Base-by-base conservation (phyloP, 2,888 invertebrate species). In the Yponomeuta evonymella region DNA sequence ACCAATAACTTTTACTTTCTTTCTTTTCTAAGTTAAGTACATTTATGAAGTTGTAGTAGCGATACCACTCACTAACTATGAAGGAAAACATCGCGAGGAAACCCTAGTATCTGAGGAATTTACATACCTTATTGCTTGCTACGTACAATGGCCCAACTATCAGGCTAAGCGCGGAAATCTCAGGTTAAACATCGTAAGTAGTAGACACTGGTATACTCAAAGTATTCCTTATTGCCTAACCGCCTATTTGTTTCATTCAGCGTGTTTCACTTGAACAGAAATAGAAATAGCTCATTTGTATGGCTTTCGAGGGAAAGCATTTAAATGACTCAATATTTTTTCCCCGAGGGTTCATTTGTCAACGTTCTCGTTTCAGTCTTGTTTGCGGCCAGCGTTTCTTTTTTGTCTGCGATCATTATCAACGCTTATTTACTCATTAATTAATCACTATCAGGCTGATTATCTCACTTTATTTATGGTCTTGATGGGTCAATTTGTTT, bases 351-450 rank as follows among this genome's bases (percentile, higher is more conserved):
- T 79, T 82, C 88, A 88, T 90, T 89, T 87, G 85, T 88, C 85
- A 86, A 48, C 75, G 73, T 73, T 75, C 67, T 67, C 72, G 74
- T 73, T 76, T 72, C 72, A 73, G 72, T 72, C 74, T 75, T 76
- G 75, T 74, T 74, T 77, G 75, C 73, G 74, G 75, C 68, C 79
- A 73, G 78, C 81, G 78, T 86, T 89, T 58, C 43, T 43, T 85
- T 85, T 84, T 81, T 77, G 77, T 74, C 74, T 73, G 29, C n/a
- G 86, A 87, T 89, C 84, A 81, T 89, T 89, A 90, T 89, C 88
- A 83, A 75, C 80, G 84, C 80, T 88, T 89, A 88, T 88, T 88
- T 87, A 83, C 81, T 87, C 86, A 86, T 86, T 89, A 88, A 90
- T 91, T 89, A 86, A 82, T 89, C 89, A 86, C 81, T 87, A 88